phyloP scores from a whole-genome alignment of 2,113 vertebrate genomes.

The Sula dactylatra region DNA sequence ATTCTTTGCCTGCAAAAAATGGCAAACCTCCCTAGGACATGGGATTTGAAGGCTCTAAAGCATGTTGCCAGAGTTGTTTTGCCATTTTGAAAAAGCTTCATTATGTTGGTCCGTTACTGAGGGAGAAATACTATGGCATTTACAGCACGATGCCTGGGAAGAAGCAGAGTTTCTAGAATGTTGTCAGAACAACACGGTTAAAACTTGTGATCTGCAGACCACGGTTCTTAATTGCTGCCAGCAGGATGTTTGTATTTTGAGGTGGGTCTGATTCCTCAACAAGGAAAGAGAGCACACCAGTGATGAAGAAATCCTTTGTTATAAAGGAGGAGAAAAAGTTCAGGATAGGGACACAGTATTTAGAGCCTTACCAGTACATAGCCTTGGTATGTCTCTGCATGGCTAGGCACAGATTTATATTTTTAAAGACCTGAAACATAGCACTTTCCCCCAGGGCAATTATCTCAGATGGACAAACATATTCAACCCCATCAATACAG shows the following conservation, averaged over 20 bases:
- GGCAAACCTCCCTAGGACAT: neutral
- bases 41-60: neutral
- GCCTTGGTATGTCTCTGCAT: neutral
- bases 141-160: neutral
- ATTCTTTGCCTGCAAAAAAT: neutral
- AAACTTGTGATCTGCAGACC: neutral
- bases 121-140: neutral
- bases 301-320: neutral
- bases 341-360: neutral
- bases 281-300: neutral
- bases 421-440: neutral
- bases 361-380: neutral
- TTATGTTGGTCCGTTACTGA: neutral
- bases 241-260: neutral
- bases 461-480: neutral
- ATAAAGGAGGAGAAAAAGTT: neutral
- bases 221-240: neutral
- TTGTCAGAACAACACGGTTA: neutral
- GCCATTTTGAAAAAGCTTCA: neutral
- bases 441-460: neutral
- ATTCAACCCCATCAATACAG: neutral
- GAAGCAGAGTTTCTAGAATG: neutral
- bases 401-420: neutral
- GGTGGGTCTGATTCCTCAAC: neutral
- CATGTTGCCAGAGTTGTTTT: neutral